Conservation (phyloP, 2,797 vertebrate species). For the Myotis vivesi region DNA sequence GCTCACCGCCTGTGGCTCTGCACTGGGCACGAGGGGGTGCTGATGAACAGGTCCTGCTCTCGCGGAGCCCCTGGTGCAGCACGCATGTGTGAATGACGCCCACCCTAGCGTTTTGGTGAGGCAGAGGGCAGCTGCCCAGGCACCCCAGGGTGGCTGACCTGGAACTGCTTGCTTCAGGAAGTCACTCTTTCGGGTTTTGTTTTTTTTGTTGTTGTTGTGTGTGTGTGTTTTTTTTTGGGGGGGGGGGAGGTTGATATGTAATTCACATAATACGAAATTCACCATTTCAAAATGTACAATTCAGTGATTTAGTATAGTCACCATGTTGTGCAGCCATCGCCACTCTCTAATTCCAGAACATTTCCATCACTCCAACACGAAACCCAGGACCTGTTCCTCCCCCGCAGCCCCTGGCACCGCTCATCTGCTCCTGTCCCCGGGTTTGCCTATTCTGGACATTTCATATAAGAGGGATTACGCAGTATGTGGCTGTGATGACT, state of each 20-base stretch:
- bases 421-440: not conserved
- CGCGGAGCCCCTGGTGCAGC: accelerated
- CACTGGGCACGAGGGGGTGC: accelerated
- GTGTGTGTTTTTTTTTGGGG: not conserved
- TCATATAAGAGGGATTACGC: not conserved
- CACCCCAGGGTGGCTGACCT: not conserved
- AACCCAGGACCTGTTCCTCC: not conserved
- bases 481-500: not conserved
- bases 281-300: not conserved
- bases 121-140: not conserved
- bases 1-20: not conserved
- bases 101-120: accelerated
- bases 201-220: too few species aligned
- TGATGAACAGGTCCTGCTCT: not conserved
- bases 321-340: not conserved
- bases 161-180: not conserved
- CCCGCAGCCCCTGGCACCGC: not conserved
- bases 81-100: accelerated
- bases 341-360: not conserved
- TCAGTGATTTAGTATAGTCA: not conserved
- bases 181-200: too few species aligned
- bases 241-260: not conserved
- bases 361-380: not conserved
- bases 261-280: not conserved
- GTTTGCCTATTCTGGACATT: not conserved